Conservation (phyloP, 2,797 vertebrate genomes). For the Neopelma chrysocephalum region DNA sequence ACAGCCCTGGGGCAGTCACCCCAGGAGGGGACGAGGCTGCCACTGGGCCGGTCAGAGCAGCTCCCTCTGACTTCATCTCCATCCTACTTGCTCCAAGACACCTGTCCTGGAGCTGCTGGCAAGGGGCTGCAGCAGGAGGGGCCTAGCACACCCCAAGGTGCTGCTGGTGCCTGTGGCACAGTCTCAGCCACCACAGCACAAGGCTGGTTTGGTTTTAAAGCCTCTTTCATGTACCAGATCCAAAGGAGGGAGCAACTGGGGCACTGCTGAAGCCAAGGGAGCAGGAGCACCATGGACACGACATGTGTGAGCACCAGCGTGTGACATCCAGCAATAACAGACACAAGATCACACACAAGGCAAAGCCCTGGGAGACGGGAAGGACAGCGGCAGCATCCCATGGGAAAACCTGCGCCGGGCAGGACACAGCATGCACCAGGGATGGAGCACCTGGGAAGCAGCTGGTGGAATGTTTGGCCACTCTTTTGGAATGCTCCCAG, state of each 20-base stretch:
- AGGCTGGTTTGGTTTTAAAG: not conserved
- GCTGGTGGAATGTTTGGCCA: not conserved
- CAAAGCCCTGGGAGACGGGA: not conserved
- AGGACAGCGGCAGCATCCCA: fast-evolving
- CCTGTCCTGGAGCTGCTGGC: fast-evolving
- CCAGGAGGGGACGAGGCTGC: not conserved
- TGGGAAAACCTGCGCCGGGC: fast-evolving
- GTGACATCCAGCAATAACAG: not conserved
- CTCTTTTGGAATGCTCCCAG: not conserved
- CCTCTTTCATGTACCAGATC: not conserved
- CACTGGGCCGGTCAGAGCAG: not conserved
- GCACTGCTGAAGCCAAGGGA: not conserved
- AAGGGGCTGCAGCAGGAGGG: not conserved
- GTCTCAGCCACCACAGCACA: not conserved
- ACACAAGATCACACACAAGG: not conserved
- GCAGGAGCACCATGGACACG: not conserved
- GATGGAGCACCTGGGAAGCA: not conserved
- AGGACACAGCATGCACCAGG: fast-evolving
- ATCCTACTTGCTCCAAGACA: not conserved
- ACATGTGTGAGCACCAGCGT: not conserved
- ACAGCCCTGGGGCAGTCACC: not conserved
- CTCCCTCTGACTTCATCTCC: not conserved
- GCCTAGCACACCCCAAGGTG: not conserved
- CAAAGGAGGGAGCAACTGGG: not conserved
- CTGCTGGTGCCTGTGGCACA: not conserved